phyloP scores from a whole-genome alignment of 2,113 vertebrate species.

The Archilochus colubris region DNA sequence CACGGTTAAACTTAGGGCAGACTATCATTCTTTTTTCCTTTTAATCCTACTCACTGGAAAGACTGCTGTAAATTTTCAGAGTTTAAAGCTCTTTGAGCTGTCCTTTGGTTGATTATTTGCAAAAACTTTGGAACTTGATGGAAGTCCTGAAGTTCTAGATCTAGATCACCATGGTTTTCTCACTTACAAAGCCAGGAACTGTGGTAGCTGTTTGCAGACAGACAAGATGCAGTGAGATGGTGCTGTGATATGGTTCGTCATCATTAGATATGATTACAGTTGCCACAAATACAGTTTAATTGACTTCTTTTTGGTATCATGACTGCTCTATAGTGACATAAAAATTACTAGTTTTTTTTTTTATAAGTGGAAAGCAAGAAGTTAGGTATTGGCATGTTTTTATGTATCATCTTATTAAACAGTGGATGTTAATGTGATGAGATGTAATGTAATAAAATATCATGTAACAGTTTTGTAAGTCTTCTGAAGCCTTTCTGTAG shows the following conservation, averaged over 20 bases:
- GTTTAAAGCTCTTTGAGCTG: not conserved
- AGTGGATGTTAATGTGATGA: not conserved
- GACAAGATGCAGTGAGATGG: not conserved
- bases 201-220: not conserved
- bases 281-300: not conserved
- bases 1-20: not conserved
- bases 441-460: not conserved
- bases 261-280: not conserved
- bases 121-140: not conserved
- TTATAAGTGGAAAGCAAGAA: not conserved
- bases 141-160: not conserved
- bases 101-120: not conserved
- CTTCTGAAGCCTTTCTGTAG: not conserved
- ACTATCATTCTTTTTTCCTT: not conserved
- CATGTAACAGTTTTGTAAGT: not conserved
- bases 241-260: not conserved
- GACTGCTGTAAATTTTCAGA: not conserved
- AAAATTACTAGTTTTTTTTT: not conserved
- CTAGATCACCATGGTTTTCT: rapidly evolving
- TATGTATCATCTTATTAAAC: not conserved
- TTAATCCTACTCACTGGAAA: not conserved
- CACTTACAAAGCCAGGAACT: rapidly evolving
- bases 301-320: not conserved
- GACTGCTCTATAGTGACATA: not conserved
- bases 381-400: not conserved